phyloP scores from a whole-genome alignment of 1,140 invertebrate species.

The Zaprionus nigranus region DNA sequence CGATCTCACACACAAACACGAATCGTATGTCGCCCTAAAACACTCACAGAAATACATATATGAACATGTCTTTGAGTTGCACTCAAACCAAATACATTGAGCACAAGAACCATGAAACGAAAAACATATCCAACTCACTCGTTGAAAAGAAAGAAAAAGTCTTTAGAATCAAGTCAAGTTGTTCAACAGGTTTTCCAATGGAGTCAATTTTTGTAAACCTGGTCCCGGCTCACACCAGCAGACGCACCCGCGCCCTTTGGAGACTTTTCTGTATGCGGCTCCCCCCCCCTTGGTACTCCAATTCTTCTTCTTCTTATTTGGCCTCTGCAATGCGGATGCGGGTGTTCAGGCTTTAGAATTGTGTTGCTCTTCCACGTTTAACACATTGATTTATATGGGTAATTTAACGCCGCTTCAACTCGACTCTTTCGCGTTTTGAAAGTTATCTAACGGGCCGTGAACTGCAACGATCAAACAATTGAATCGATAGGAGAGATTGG shows the following conservation, averaged over 20 bases:
- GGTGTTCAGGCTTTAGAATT: conserved; percentile 44
- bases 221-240: conserved; percentile 13
- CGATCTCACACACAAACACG: conserved; percentile 51
- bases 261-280: background rate
- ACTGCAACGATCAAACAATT: conserved; percentile 75
- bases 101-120: conserved; percentile 8
- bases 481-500: conserved; percentile 30
- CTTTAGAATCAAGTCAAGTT: conserved; percentile 80
- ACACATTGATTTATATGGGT: conserved; percentile 81
- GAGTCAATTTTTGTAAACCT: conserved; percentile 30
- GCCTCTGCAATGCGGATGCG: conserved; percentile 28
- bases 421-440: conserved; percentile 51
- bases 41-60: conserved; percentile 10
- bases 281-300: too few relatives aligned
- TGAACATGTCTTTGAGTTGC: conserved; percentile 30
- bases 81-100: conserved; percentile 30
- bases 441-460: conserved; percentile 74
- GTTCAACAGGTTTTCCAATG: conserved; percentile 68
- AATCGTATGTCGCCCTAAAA: conserved; percentile 53
- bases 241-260: conserved; percentile 24
- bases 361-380: conserved; percentile 46
- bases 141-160: conserved; percentile 79
- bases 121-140: conserved; percentile 55
- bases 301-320: background rate
- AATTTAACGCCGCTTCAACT: conserved; percentile 66